Evolutionary conservation across 2,888 invertebrate genomes (phyloP).

Genomic region (Cartodere bifasciata): DNA sequence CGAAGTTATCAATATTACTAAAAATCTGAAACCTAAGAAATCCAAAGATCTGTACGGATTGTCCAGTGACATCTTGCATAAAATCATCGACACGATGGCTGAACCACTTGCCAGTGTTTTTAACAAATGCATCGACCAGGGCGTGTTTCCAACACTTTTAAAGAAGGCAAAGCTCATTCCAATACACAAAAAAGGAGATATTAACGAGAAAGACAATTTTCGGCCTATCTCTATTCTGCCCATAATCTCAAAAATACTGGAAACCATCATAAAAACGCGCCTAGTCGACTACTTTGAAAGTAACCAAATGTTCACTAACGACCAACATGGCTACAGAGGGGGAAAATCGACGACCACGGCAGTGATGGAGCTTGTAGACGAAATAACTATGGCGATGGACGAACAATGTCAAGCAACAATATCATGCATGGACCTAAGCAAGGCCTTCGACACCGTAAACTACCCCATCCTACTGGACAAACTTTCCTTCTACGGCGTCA

Average conservation of each 20-base stretch:
- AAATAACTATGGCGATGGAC: too few relatives aligned
- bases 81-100: neutral
- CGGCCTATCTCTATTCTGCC: slow-evolving; percentile 8
- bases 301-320: slow-evolving; percentile 3
- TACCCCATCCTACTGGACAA: too few relatives aligned
- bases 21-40: slow-evolving; percentile 3
- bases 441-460: too few relatives aligned
- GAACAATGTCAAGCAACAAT: too few relatives aligned
- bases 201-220: slow-evolving; percentile 1
- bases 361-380: too few relatives aligned
- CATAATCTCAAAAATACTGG: slow-evolving; percentile 6
- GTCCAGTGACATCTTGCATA: slow-evolving; percentile 4
- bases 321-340: slow-evolving; percentile 3
- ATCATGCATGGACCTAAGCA: too few relatives aligned
- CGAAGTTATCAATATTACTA: slow-evolving; percentile 3
- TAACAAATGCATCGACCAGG: slow-evolving; percentile 5
- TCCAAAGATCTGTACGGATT: slow-evolving; percentile 5
- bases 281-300: slow-evolving; percentile 3
- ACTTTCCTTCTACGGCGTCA: too few relatives aligned
- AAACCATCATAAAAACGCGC: slow-evolving; percentile 4
- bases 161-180: slow-evolving; percentile 6
- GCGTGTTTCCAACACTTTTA: slow-evolving; percentile 4
- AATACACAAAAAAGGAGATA: slow-evolving; percentile 6
- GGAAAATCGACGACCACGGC: slow-evolving; percentile 5
- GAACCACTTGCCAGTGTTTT: slow-evolving; percentile 5